Base-by-base conservation (phyloP, 2,888 invertebrate species). In the Drepana falcataria region DNA sequence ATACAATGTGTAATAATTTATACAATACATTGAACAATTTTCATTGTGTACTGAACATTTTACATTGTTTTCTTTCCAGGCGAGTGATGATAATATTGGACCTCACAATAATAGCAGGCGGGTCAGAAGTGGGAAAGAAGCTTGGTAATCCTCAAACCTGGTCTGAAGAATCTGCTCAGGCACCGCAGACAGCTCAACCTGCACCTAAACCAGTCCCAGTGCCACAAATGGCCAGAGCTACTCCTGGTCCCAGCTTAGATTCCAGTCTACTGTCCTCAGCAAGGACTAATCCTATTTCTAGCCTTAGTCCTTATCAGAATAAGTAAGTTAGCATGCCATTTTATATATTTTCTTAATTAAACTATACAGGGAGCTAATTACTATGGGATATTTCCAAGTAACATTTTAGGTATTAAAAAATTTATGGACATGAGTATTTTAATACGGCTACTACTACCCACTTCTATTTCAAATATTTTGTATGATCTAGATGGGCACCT, bases 251-350 rank as follows among this genome's bases (percentile, higher is more conserved):
- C 0, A 68, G 75, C 64, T 53, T 93, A 0, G 92, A 91, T 64
- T 67, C 76, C 0, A 91, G 87, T 77, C 47, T 85, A 64, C 59
- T 93, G 60, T 69, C 87, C 65, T 76, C 92, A 49, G 91, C 91
- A 64, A 85, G 92, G 79, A 93, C 94, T 35, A 93, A 95, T 81
- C 96, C 97, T 0, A 98, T 99, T 69, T 91, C 93, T 21, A 95
- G 95, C 66, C 92, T 99, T 7, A 98, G 96, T 66, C 98, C 98
- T 1, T 99, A 98, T 81, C 97, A 98, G 76, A 98, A 97, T 83
- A 96, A 95, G 95, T 95, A 80, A 84, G 87, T 77, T 9, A 3
- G 9, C 6, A 53, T 52, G 21, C 35, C 49, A 37, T 34, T 51
- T 48, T 44, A 4, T 47, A 21, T 33, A 37, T 37, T 5, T 37